These are phyloP conservation scores for Nycticorax nycticorax DNA, from an alignment of 2,113 vertebrate species.

Conservation along the genomic window DNA sequence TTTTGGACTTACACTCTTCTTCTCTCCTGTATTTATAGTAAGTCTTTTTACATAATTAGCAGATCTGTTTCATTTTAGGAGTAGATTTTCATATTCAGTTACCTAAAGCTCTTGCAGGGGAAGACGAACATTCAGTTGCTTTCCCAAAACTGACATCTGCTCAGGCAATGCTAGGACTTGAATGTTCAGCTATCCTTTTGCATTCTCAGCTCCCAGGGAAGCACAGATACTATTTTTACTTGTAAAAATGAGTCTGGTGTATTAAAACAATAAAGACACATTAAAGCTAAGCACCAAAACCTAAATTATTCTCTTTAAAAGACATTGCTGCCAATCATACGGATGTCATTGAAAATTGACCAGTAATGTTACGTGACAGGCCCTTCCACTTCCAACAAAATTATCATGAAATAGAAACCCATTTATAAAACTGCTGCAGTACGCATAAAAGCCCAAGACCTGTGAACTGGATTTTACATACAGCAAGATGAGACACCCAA, in stretches of 20 bases:
- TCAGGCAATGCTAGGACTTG: background rate
- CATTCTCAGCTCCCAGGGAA: background rate
- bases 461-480: background rate
- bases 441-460: background rate
- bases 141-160: background rate
- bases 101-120: constrained; percentile 18
- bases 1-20: constrained; percentile 2
- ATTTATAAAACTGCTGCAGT: background rate
- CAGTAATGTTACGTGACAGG: background rate
- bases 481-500: background rate
- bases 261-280: background rate
- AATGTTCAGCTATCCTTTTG: background rate
- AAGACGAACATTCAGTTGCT: background rate
- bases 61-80: constrained; percentile 7
- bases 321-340: background rate
- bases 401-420: background rate
- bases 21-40: constrained; percentile 1
- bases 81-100: constrained; percentile 25
- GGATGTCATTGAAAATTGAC: background rate
- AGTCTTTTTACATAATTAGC: constrained; percentile 16
- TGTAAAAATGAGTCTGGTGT: background rate
- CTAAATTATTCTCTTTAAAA: background rate
- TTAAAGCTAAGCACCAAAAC: background rate
- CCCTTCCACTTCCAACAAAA: background rate
- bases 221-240: background rate